Conservation (phyloP, 1,140 invertebrate genomes). For the Coptotermes formosanus region DNA sequence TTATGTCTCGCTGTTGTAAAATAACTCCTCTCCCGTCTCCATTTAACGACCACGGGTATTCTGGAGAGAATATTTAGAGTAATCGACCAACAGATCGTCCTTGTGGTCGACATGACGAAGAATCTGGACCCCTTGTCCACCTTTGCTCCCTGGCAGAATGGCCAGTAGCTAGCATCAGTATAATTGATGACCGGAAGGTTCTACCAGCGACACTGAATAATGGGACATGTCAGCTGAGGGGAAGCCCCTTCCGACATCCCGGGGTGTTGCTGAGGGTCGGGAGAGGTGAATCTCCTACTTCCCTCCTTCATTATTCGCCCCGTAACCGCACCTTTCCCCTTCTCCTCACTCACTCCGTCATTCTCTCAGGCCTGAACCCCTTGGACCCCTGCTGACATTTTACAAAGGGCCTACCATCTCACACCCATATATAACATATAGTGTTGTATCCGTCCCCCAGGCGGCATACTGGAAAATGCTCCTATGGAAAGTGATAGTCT, state of each 20-base stretch:
- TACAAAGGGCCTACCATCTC: slow-evolving; percentile 13
- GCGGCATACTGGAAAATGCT: no score
- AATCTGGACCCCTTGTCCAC: not conserved
- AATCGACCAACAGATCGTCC: no score
- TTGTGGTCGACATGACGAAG: not conserved
- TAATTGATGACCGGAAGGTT: slow-evolving; percentile 25
- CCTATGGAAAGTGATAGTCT: not conserved
- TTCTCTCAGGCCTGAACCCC: not conserved
- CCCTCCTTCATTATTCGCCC: not conserved
- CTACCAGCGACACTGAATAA: slow-evolving; percentile 25
- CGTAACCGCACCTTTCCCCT: not conserved
- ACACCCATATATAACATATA: not conserved
- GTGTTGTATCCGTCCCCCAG: no score
- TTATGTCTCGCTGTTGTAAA: no score
- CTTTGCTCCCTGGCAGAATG: not conserved
- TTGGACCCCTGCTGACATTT: not conserved
- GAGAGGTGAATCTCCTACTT: slow-evolving; percentile 1
- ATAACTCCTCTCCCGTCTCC: no score
- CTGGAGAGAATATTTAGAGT: no score
- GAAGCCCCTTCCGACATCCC: slow-evolving; percentile 14
- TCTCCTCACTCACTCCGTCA: not conserved
- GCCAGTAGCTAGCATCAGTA: not conserved
- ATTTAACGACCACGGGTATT: no score
- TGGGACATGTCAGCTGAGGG: slow-evolving; percentile 23
- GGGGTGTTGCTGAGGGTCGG: not conserved